Base-by-base conservation (phyloP, 2,797 vertebrate species). In the Nasua narica region DNA sequence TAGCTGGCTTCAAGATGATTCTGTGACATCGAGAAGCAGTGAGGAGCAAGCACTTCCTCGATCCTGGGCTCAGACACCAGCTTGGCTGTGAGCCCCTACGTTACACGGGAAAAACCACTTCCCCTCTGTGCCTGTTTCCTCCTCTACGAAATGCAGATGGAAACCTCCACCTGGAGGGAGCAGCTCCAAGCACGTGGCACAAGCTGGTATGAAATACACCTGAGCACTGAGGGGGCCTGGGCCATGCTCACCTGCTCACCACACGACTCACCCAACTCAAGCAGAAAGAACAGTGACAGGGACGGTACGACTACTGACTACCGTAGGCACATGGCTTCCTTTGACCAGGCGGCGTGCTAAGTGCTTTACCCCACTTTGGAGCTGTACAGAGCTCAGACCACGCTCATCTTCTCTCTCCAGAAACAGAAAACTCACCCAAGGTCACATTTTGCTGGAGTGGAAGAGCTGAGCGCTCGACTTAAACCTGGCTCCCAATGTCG, bases 81-180 rank as follows among this genome's bases (percentile, higher is more conserved):
- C 7, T 1, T 23, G 29, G 27, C 56, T 1, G 2, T 54, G 43
- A 72, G 4, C 43, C 52, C 29, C 52, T 46, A 14, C 46, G 16
- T 67, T 87, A 91, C 15, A 14, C 70, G 74, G 25, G 62, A 29
- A 32, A 69, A 91, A 50, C 13, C 43, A 76, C n/a, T 46, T 85
- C 40, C 78, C 76, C 78, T 74, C 48, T 83, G 50, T 93, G 54
- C 83, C 79, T 91, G 43, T 78, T 95, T 95, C 92, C 72, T 91
- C 60, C 69, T 90, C 40, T 54, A 35, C 62, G 93, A 95, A 90
- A 90, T 35, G 82, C 72, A 67, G 40, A 93, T 79, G 65, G 79
- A 87, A 92, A 93, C 27, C 11, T 7, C 18, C 69, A 67, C 46
- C 50, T 79, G 83, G 72, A 46, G 43, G 43, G 72, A 46, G 52